A percentile compares a stretch with the other conserved stretches of the same genome.
phyloP scores from a whole-genome alignment of 2,888 invertebrate genomes.

The Cryptophagus acutangulus region DNA sequence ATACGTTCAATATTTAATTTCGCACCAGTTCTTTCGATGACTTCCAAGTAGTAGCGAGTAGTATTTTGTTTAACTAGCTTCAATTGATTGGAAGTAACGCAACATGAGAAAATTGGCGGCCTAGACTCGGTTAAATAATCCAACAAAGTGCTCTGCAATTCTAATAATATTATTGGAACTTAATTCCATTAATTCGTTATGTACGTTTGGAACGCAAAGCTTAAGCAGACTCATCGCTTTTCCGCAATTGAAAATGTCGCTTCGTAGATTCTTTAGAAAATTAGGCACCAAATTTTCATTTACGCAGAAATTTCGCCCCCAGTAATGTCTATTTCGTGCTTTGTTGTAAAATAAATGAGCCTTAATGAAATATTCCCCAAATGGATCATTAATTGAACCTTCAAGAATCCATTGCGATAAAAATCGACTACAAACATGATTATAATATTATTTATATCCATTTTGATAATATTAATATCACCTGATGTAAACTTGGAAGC shows the following conservation, averaged over 20 bases:
- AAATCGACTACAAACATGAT: constrained; percentile 50
- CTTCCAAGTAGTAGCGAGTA: constrained; percentile 41
- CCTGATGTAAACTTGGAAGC: constrained; percentile 45
- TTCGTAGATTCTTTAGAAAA: constrained; percentile 60
- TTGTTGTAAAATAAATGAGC: constrained; percentile 62
- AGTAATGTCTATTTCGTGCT: constrained; percentile 59
- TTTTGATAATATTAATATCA: constrained; percentile 19
- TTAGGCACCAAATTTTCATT: constrained; percentile 57
- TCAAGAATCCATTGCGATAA: constrained; percentile 82
- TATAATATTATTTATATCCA: constrained; percentile 1
- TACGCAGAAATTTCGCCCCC: constrained; percentile 61
- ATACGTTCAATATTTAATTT: constrained; percentile 35
- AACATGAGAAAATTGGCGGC: constrained; percentile 41
- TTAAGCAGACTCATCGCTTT: constrained; percentile 68
- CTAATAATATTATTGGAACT: too few relatives aligned
- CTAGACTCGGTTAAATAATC: constrained; percentile 40
- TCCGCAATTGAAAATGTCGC: constrained; percentile 67
- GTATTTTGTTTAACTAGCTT: constrained; percentile 34
- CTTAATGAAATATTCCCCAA: constrained; percentile 80
- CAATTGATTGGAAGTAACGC: constrained; percentile 40
- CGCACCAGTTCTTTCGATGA: constrained; percentile 37
- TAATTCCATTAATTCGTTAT: too few relatives aligned
- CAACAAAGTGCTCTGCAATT: constrained; percentile 40
- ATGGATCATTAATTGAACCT: constrained; percentile 73
- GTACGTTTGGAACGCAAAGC: constrained; percentile 64